phyloP scores from a whole-genome alignment of 2,113 vertebrate species.

The Pan paniscus region DNA sequence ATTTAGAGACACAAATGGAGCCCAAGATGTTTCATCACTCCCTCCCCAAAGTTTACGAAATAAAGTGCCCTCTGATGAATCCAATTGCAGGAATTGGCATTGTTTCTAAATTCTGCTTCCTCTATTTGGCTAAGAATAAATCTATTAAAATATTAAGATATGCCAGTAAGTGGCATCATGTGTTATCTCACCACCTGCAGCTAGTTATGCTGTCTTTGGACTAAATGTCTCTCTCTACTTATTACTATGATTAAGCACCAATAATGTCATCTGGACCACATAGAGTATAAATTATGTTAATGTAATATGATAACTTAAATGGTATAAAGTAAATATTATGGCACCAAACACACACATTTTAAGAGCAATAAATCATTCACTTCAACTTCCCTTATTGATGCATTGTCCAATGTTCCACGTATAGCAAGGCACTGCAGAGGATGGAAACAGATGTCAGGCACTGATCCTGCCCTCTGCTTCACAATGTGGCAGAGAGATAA shows the following conservation, averaged over 20 bases:
- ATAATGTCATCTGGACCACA: neutral
- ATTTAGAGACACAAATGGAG: neutral
- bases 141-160: constrained; percentile 54
- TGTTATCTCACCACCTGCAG: neutral
- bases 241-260: neutral
- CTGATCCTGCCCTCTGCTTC: neutral
- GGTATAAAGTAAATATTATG: neutral
- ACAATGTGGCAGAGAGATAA: neutral
- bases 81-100: neutral
- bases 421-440: neutral
- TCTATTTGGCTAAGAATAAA: constrained; percentile 45
- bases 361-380: neutral
- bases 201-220: neutral
- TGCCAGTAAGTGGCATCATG: neutral
- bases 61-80: neutral
- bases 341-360: neutral
- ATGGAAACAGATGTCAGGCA: neutral
- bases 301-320: neutral
- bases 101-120: constrained; percentile 32
- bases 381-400: neutral
- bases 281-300: neutral
- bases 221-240: neutral
- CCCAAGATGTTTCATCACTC: neutral
- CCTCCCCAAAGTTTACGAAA: neutral
- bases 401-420: neutral